Percentiles rank a stretch among this genome's conserved stretches.
Conservation (phyloP, 1,140 invertebrate species). For the Pemphigus obesinymphae region DNA sequence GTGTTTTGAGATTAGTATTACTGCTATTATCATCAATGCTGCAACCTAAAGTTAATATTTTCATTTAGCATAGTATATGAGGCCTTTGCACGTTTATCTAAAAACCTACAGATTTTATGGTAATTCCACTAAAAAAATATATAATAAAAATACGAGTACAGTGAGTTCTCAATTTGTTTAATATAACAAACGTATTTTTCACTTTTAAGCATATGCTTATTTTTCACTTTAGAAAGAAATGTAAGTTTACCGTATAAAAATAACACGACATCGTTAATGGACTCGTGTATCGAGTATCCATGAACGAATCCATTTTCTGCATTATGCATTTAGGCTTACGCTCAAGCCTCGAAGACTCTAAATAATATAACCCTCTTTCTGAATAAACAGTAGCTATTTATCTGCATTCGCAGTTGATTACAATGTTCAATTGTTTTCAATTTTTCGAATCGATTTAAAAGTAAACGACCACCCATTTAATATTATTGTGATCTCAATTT, state of each 20-base stretch:
- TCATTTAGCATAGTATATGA: no score
- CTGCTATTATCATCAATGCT: no score
- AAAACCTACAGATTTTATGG: no score
- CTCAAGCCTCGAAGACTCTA: not conserved
- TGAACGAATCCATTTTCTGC: no score
- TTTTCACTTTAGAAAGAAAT: not conserved
- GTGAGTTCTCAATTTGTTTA: no score
- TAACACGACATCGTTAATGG: not conserved
- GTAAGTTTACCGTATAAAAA: not conserved
- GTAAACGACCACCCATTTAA: not conserved
- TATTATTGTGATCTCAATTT: not conserved
- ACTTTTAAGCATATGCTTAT: no score
- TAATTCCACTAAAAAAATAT: no score
- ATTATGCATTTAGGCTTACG: not conserved
- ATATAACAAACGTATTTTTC: no score
- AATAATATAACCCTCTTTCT: not conserved
- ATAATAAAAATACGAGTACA: no score
- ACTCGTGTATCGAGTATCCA: not conserved
- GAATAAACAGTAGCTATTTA: not conserved
- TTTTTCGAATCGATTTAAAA: not conserved
- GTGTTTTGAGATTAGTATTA: no score
- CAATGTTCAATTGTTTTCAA: not conserved
- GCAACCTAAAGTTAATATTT: no score
- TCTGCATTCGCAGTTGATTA: not conserved
- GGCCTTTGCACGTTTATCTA: no score